A percentile compares a stretch with the other conserved stretches of the same genome.
These are phyloP conservation scores for Leptodactylus fallax DNA, from an alignment of 2,797 vertebrate genomes.

Conservation along the genomic window DNA sequence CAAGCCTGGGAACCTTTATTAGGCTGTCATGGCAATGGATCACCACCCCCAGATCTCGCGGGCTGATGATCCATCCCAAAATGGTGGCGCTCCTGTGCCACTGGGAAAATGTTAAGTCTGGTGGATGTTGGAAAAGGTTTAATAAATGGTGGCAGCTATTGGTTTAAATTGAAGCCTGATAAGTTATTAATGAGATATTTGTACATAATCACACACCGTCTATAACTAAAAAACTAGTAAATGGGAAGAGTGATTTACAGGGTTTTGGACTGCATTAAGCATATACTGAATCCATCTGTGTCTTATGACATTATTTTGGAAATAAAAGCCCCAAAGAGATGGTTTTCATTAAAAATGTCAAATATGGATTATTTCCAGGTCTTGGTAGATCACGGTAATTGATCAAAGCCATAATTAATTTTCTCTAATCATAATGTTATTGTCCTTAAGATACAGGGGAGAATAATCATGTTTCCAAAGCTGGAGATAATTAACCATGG, in stretches of 20 bases:
- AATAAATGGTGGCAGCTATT: background rate
- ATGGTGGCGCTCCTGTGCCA: too few species aligned
- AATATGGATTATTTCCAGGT: background rate
- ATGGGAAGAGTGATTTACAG: background rate
- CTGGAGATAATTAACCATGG: constrained; percentile 61
- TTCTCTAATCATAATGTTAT: constrained; percentile 34
- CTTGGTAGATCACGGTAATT: constrained; percentile 23
- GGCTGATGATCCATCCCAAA: too few species aligned
- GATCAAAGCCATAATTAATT: constrained; percentile 42
- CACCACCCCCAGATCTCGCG: too few species aligned
- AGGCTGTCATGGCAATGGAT: too few species aligned
- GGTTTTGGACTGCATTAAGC: background rate
- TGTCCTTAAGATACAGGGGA: constrained; percentile 45
- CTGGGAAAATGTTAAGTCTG: too few species aligned
- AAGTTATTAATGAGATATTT: background rate
- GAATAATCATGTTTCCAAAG: constrained; percentile 47
- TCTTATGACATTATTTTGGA: background rate
- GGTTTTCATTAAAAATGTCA: constrained; percentile 9
- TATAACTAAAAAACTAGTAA: background rate
- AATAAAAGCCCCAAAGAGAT: background rate
- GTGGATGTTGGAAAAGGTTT: too few species aligned
- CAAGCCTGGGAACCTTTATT: too few species aligned
- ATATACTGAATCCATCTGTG: background rate
- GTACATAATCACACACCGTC: background rate
- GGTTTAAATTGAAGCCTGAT: background rate